phyloP scores from a whole-genome alignment of 1,140 invertebrate species.

The Calephelis virginiensis region DNA sequence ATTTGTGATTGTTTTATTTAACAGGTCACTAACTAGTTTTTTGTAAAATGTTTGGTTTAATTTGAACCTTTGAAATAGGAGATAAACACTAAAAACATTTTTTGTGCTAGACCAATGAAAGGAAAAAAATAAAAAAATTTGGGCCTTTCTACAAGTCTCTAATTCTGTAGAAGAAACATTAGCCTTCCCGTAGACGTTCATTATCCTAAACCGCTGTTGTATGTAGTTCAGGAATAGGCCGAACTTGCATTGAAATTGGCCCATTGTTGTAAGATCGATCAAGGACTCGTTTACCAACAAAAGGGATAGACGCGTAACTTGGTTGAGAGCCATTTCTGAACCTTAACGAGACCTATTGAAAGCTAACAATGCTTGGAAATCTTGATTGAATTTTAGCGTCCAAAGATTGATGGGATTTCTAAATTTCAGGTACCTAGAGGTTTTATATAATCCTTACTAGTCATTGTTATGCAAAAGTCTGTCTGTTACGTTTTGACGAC shows the following conservation, averaged over 20 bases:
- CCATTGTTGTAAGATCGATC: slow-evolving; percentile 21
- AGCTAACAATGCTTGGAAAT: slow-evolving; percentile 19
- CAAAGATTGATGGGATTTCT: slow-evolving; percentile 14
- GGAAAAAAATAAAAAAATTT: too few species aligned
- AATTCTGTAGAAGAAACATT: slow-evolving; percentile 3
- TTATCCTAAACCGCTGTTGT: slow-evolving; percentile 10
- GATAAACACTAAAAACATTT: too few species aligned
- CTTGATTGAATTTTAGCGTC: slow-evolving; percentile 18
- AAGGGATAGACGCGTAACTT: slow-evolving; percentile 22
- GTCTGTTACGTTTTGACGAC: too few species aligned
- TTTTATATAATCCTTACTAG: too few species aligned
- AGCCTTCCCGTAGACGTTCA: slow-evolving; percentile 7
- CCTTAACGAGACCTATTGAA: slow-evolving; percentile 18
- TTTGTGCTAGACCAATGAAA: too few species aligned
- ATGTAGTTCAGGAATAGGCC: slow-evolving; percentile 18
- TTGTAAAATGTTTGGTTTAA: too few species aligned
- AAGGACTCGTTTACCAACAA: slow-evolving; percentile 21
- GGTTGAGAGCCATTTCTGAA: slow-evolving; percentile 19
- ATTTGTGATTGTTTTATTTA: too few species aligned
- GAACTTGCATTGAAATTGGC: slow-evolving; percentile 19
- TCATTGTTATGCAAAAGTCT: too few species aligned
- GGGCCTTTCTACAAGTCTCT: neutral
- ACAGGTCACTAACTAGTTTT: too few species aligned
- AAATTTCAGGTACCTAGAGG: neutral
- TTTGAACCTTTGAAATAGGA: too few species aligned